Evolutionary conservation across 2,113 vertebrate genomes (phyloP).

Genomic region (Scatophagus argus): DNA sequence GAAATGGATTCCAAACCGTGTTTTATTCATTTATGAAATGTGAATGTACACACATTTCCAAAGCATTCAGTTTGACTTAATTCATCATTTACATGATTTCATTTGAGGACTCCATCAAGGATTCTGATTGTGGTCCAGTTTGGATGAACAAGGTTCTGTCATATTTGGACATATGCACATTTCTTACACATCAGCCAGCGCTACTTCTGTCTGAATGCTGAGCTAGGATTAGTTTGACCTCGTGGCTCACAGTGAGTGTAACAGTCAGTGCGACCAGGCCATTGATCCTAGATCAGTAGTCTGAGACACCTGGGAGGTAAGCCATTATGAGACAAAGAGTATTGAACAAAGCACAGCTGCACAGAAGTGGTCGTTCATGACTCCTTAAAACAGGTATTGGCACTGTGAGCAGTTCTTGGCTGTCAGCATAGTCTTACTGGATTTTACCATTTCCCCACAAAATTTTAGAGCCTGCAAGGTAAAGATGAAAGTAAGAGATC

Average conservation of each 20-base stretch:
- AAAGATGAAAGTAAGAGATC: not conserved
- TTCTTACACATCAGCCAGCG: conserved; percentile 22
- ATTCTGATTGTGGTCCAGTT: conserved; percentile 33
- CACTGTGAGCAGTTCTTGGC: not conserved
- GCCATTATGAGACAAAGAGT: conserved; percentile 11
- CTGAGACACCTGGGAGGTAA: conserved; percentile 30
- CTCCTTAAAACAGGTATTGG: not conserved
- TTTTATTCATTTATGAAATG: conserved; percentile 32
- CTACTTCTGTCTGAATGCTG: conserved; percentile 44
- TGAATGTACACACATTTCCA: conserved; percentile 1
- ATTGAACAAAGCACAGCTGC: conserved; percentile 31
- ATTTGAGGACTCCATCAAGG: not conserved
- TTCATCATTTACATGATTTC: conserved; percentile 12
- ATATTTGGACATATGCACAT: not conserved
- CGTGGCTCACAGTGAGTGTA: not conserved
- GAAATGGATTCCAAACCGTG: not conserved
- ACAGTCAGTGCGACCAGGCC: conserved; percentile 20
- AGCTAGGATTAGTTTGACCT: conserved; percentile 55
- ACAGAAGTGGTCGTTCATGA: conserved; percentile 38
- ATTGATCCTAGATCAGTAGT: conserved; percentile 57
- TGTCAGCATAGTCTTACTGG: not conserved
- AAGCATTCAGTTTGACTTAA: not conserved
- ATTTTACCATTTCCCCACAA: not conserved
- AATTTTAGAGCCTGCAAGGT: too few relatives aligned
- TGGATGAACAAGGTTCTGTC: conserved; percentile 59